These are phyloP conservation scores for Chionoecetes opilio DNA, from an alignment of 1,140 invertebrate species.

Conservation along the genomic window DNA sequence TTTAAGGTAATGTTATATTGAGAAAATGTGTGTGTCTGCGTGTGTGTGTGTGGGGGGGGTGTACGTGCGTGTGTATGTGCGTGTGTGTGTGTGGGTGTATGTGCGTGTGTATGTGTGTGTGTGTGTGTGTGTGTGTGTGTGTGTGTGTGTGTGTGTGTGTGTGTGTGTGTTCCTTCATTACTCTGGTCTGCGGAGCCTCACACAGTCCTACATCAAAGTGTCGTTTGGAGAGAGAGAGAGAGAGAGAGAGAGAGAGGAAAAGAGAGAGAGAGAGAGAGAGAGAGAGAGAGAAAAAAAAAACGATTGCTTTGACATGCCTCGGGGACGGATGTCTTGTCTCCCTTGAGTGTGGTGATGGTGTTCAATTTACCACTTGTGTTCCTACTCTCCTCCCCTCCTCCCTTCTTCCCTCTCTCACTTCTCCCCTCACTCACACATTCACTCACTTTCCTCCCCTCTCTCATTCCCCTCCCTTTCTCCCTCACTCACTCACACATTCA, in stretches of 20 bases:
- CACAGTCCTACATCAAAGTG: background rate
- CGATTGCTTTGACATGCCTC: background rate
- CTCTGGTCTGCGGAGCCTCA: background rate
- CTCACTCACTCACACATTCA: no score
- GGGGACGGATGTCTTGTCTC: background rate
- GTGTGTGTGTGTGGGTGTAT: no score
- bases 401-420: background rate
- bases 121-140: slow-evolving; percentile 60
- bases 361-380: slow-evolving; percentile 20
- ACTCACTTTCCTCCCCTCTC: background rate
- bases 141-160: slow-evolving; percentile 55
- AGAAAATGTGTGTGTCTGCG: no score
- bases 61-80: no score
- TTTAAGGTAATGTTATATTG: background rate
- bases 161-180: background rate
- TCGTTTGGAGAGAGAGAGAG: background rate
- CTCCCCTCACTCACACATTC: background rate
- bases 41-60: no score
- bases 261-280: background rate
- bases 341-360: slow-evolving; percentile 13
- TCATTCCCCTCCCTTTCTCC: no score
- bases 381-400: background rate
- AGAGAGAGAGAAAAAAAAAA: background rate
- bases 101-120: background rate
- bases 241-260: background rate